Conservation (phyloP, 2,797 vertebrate genomes). For the Alcedo atthis region DNA sequence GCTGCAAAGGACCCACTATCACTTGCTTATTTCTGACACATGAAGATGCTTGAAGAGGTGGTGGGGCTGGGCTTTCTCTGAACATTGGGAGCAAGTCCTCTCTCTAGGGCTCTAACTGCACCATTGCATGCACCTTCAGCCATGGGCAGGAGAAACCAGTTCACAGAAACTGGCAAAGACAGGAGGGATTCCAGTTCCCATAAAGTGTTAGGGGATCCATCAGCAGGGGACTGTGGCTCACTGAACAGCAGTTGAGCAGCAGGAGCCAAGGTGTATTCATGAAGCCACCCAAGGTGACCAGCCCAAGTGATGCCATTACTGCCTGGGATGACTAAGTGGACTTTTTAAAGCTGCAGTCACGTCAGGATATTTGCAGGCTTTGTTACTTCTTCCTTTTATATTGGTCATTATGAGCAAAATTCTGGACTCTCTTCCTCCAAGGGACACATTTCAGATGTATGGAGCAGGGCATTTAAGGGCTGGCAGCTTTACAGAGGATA, state of each 20-base stretch:
- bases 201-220: not conserved
- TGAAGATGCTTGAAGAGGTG: fast-evolving
- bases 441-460: not conserved
- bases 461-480: not conserved
- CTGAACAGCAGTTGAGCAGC: not conserved
- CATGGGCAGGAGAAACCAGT: not conserved
- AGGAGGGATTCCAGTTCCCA: not conserved
- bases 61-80: not conserved
- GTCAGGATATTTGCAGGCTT: not conserved
- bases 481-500: not conserved
- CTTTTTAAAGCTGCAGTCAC: fast-evolving
- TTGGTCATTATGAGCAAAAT: fast-evolving
- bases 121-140: not conserved
- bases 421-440: not conserved
- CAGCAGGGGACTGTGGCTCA: not conserved
- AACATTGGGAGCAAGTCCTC: not conserved
- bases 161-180: not conserved
- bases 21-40: not conserved
- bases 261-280: not conserved
- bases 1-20: not conserved
- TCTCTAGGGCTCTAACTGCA: no score
- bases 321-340: not conserved
- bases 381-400: not conserved
- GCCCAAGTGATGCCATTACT: not conserved
- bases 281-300: not conserved